Percentiles rank a stretch among this genome's conserved stretches.
phyloP scores from a whole-genome alignment of 2,888 invertebrate species.

The Acanthosepion pharaonis region DNA sequence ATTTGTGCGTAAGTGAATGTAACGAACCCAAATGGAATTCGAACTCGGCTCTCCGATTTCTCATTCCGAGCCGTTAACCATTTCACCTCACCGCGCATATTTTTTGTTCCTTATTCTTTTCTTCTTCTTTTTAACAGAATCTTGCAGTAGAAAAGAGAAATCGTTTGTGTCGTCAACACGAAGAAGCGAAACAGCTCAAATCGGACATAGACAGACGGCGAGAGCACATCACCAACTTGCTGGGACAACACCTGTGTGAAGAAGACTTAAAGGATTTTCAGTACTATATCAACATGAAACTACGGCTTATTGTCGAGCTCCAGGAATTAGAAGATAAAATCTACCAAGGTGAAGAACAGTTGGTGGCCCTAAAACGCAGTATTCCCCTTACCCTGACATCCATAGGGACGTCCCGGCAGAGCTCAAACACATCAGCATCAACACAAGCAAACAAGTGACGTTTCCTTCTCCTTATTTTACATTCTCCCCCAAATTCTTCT shows the following conservation, averaged over 20 bases:
- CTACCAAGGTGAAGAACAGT: slow-evolving; percentile 86
- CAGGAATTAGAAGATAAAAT: slow-evolving; percentile 89
- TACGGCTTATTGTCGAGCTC: slow-evolving; percentile 86
- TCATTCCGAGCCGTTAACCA: no score
- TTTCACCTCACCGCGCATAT: no score
- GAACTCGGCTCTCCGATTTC: no score
- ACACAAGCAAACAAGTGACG: not conserved
- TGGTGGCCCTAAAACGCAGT: slow-evolving; percentile 82
- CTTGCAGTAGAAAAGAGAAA: slow-evolving; percentile 80
- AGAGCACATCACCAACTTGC: slow-evolving; percentile 80
- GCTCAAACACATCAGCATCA: not conserved
- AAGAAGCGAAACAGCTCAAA: slow-evolving; percentile 87
- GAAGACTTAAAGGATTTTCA: slow-evolving; percentile 86
- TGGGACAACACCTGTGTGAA: slow-evolving; percentile 81
- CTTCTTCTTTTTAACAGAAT: slow-evolving; percentile 59
- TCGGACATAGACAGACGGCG: slow-evolving; percentile 87
- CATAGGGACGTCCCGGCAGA: not conserved
- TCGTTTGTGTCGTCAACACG: slow-evolving; percentile 84
- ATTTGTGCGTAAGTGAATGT: no score
- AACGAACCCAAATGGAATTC: no score
- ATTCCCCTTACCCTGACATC: slow-evolving; percentile 58
- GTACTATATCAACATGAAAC: slow-evolving; percentile 90
- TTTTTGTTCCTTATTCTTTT: no score
- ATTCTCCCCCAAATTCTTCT: not conserved
- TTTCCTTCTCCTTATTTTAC: not conserved